Base-by-base conservation (phyloP, 2,888 invertebrate species). In the Beris chalybata region DNA sequence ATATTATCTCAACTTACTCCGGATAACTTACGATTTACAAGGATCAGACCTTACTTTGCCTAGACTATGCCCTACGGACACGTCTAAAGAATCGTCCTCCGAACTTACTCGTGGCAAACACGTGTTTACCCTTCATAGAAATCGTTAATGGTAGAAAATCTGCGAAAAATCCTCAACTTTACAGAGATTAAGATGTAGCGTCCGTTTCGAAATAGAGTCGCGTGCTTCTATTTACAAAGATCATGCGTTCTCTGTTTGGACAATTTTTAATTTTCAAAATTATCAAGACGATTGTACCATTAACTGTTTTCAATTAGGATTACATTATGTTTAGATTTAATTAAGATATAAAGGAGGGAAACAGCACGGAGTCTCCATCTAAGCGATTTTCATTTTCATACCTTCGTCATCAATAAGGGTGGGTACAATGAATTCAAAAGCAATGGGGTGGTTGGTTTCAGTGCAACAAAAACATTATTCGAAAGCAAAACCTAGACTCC, bases 291-390 rank as follows among this genome's bases (percentile, higher is more conserved):
- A 56, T 64, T 64, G 54, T 64, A 38, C 64, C 22, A 64, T 64
- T 64, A 64, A 64, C 64, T 64, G 48, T 64, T 64, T 64, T 64
- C 64, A 64, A 64, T 64, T 56, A 56, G 56, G 64, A 64, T 64
- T 64, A 64, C 53, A 64, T 30, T 45, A 13, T 64, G 64, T 64
- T 64, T 64, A 55, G 64, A 64, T 64, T 64, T 64, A 55, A 64
- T 64, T 64, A 64, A 55, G 43, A 53, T 50, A 64, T 64, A 54
- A 64, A 53, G 53, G 53, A 53, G 64, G 64, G 38, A 38, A 38
- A 38, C 1, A 38, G 7, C 38, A 9, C 1, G 38, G 22, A 22
- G 22, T 22, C 22, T 22, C 22, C 22, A 22, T 22, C 22, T 22
- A 22, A 22, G 22, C 22, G 22, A 22, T 22, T 22, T 22, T 22